Percentiles rank a stretch among this genome's conserved stretches.
Conservation (phyloP, 1,140 invertebrate genomes). For the Triops cancriformis region DNA sequence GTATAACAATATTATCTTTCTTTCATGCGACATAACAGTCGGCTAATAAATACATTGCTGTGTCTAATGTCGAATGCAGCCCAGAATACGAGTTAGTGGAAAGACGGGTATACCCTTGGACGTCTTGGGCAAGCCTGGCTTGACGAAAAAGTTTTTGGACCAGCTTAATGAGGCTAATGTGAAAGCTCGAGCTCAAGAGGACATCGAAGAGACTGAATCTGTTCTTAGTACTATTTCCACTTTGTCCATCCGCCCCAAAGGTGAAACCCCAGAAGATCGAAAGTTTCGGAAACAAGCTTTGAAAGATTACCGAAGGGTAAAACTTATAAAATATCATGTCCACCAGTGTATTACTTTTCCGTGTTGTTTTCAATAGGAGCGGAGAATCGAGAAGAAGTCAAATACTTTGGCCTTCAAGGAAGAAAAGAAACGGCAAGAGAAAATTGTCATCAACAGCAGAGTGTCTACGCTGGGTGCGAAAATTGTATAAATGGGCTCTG, state of each 20-base stretch:
- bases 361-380: slow-evolving; percentile 47
- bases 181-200: slow-evolving; percentile 35
- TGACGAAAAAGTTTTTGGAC: slow-evolving; percentile 59
- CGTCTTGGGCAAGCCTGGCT: slow-evolving; percentile 47
- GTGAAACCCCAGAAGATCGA: slow-evolving; percentile 74
- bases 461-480: slow-evolving; percentile 55
- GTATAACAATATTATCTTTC: neutral
- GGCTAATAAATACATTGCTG: slow-evolving; percentile 22
- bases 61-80: slow-evolving; percentile 43
- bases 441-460: slow-evolving; percentile 62
- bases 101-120: slow-evolving; percentile 65
- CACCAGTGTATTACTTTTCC: slow-evolving; percentile 24
- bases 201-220: slow-evolving; percentile 47
- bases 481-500: slow-evolving; percentile 31
- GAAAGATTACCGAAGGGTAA: slow-evolving; percentile 66
- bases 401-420: slow-evolving; percentile 79
- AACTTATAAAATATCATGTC: slow-evolving; percentile 25
- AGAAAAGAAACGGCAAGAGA: slow-evolving; percentile 72
- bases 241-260: slow-evolving; percentile 63
- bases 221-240: slow-evolving; percentile 57
- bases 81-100: slow-evolving; percentile 53
- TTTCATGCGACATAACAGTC: neutral
- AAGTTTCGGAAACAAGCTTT: slow-evolving; percentile 68
- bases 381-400: slow-evolving; percentile 75
- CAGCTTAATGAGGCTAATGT: slow-evolving; percentile 48